Evolutionary conservation across 2,888 invertebrate species (phyloP).

Genomic region (Lasioglossum vierecki): DNA sequence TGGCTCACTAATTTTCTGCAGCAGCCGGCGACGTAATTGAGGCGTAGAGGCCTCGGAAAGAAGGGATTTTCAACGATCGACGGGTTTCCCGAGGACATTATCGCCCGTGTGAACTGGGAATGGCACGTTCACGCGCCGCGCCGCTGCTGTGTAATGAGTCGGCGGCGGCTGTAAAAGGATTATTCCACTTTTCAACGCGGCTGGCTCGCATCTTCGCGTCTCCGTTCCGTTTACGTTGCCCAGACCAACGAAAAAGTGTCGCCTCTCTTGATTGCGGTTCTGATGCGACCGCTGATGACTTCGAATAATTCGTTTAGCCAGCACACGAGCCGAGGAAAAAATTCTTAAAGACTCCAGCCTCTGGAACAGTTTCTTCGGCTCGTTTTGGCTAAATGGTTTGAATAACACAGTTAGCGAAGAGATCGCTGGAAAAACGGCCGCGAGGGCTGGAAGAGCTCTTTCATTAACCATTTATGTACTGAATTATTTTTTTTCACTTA

Average conservation of each 20-base stretch:
- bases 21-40: conserved; percentile 30
- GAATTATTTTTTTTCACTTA: neutral
- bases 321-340: neutral
- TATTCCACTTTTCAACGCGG: conserved; percentile 35
- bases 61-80: conserved; percentile 31
- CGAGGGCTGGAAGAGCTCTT: neutral
- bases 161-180: conserved; percentile 45
- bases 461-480: neutral
- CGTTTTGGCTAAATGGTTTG: neutral
- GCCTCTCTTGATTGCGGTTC: neutral
- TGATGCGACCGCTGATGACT: neutral
- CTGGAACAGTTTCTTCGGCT: neutral
- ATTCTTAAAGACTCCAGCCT: neutral
- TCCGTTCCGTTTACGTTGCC: neutral
- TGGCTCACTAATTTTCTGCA: conserved; percentile 29
- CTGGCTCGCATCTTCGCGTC: conserved; percentile 9
- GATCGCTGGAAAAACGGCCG: neutral
- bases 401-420: neutral
- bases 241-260: neutral
- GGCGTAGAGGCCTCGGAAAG: conserved; percentile 14
- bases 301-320: conserved; percentile 6
- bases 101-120: conserved; percentile 53
- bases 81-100: conserved; percentile 45
- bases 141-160: conserved; percentile 32
- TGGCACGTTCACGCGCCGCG: conserved; percentile 44